Evolutionary conservation across 2,113 vertebrate genomes (phyloP), one percentile per base, ranked within the genome.

Genomic region (Dinomys branickii): DNA sequence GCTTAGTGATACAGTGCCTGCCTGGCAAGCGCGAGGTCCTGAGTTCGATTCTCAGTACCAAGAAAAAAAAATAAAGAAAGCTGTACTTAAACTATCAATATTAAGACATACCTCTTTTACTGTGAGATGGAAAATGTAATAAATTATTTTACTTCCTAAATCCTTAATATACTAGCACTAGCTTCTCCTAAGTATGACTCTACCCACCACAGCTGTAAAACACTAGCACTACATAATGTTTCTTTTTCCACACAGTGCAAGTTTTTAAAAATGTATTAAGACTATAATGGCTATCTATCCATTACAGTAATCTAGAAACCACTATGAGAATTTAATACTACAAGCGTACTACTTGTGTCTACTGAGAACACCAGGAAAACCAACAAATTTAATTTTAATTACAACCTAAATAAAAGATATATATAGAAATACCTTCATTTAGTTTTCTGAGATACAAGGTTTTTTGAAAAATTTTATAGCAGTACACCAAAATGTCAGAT

Each of bases 381-480:
- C 47, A 91, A 85, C 33, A 71, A 85, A 97, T 35, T 24, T 81
- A 88, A 65, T 71, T 88, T 52, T 88, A 91, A 7, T 73, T 19
- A 35, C 67, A 78, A 73, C 10, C 16, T 90, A 86, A 94, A 41
- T 7, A 73, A 97, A 95, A 63, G 11, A 75, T 26, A 17, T 0
- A 17, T 0, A 38, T 4, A 61, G 65, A 58, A 88, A 69, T 28
- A 38, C 44, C 35, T 33, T 2, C 16, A 73, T 41, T 75, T 33
- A 22, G 17, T 59, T 5, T 0, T 47, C 24, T 83, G 61, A 0
- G 0, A 90, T 30, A 54, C 50, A 22, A 1, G 17, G 8, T 17
- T 26, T 11, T n/a, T 69, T 54, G 47, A 95, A 96, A 95, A 95
- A 33, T 38, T 73, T 90, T 59, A 96, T 95, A 91, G 47, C 85